Evolutionary conservation across 2,797 vertebrate species (phyloP).

Genomic region (Amazona finschi): DNA sequence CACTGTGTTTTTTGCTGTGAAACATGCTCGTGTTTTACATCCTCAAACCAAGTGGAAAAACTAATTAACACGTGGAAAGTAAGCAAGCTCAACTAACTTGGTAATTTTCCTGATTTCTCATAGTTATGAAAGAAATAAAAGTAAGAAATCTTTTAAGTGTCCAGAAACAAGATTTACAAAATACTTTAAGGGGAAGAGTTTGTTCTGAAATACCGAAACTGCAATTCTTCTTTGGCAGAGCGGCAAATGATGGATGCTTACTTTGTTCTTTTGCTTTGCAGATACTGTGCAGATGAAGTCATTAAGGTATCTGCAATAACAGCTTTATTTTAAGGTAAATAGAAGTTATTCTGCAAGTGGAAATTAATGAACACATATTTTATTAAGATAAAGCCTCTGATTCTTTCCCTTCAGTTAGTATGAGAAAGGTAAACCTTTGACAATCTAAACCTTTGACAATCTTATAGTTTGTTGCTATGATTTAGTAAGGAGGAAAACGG

Average conservation of each 20-base stretch:
- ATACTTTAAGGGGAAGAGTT: background rate
- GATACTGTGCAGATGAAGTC: background rate
- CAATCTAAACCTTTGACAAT: background rate
- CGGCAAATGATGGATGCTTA: background rate
- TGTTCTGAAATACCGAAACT: background rate
- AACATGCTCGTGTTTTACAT: conserved; percentile 28
- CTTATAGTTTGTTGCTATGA: background rate
- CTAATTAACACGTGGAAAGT: conserved; percentile 15
- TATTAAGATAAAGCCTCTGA: background rate
- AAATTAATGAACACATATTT: background rate
- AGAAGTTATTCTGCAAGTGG: background rate
- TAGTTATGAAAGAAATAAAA: background rate
- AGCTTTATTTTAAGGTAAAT: background rate
- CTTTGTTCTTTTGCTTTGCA: background rate
- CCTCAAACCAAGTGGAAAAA: conserved; percentile 45
- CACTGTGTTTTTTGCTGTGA: conserved; percentile 1
- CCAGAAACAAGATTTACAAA: background rate
- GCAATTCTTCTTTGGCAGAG: background rate
- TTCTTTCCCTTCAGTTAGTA: background rate
- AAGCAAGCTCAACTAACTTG: background rate
- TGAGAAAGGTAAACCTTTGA: background rate
- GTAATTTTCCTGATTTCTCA: conserved; percentile 1
- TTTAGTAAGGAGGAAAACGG: background rate
- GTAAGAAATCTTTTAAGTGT: background rate
- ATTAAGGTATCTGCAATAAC: background rate